These are phyloP conservation scores for Siniperca obscura DNA, from an alignment of 2,797 vertebrate species.

Conservation along the genomic window DNA sequence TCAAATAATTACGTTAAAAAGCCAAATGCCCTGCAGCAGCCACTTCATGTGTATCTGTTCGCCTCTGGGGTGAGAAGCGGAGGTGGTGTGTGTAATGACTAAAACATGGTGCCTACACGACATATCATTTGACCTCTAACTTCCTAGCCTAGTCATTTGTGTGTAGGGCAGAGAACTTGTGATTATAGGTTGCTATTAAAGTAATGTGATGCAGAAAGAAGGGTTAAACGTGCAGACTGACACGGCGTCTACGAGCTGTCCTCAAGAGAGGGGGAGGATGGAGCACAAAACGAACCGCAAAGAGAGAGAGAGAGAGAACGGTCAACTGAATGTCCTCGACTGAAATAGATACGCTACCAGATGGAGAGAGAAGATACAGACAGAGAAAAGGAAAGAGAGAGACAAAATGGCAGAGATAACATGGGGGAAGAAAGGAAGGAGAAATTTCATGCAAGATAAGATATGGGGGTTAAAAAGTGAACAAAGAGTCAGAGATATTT, in stretches of 20 bases:
- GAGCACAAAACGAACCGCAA: background rate
- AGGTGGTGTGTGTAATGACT: constrained; percentile 2
- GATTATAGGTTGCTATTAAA: constrained; percentile 22
- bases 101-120: background rate
- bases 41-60: constrained; percentile 4
- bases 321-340: constrained; percentile 43
- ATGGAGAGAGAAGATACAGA: constrained; percentile 25
- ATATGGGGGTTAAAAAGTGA: background rate
- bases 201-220: background rate
- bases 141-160: constrained; percentile 13
- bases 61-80: background rate
- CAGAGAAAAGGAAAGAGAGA: constrained; percentile 3
- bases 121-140: constrained; percentile 23
- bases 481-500: background rate
- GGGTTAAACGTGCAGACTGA: background rate
- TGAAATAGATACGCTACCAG: constrained; percentile 47
- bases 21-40: background rate
- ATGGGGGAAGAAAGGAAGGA: background rate
- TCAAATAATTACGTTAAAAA: background rate
- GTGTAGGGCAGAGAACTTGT: background rate
- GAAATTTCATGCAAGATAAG: background rate
- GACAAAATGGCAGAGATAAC: constrained; percentile 24
- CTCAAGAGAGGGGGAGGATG: background rate
- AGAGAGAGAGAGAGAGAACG: constrained; percentile 7
- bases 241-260: background rate